phyloP scores from a whole-genome alignment of 2,888 invertebrate genomes.

The Acronicta leporina region DNA sequence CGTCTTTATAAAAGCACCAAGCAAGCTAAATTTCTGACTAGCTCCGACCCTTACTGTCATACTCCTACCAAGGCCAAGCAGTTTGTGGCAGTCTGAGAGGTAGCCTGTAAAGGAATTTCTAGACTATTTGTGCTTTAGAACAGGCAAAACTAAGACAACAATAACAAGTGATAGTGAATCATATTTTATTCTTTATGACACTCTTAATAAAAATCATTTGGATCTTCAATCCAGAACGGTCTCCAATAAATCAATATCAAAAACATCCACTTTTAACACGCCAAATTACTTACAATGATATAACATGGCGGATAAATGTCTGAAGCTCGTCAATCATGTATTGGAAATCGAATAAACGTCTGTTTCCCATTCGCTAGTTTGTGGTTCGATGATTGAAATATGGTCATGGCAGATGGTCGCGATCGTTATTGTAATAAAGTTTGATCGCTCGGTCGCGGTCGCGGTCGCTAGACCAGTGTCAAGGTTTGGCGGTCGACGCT shows the following conservation, averaged over 20 bases:
- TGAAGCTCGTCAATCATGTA: constrained; percentile 32
- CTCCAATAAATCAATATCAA: constrained; percentile 32
- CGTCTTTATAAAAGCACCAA: too few species aligned
- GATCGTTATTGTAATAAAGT: constrained; percentile 21
- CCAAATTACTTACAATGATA: constrained; percentile 13
- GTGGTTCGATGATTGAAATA: constrained; percentile 43
- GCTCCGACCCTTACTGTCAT: too few species aligned
- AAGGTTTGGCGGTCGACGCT: constrained; percentile 48
- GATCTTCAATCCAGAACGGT: constrained; percentile 2
- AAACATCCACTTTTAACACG: constrained; percentile 20
- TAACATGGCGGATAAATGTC: constrained; percentile 30
- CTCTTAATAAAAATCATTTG: too few species aligned
- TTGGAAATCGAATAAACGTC: constrained; percentile 27
- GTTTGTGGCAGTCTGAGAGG: too few species aligned
- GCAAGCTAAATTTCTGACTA: too few species aligned
- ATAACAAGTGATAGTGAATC: too few species aligned
- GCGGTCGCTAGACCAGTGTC: constrained; percentile 36
- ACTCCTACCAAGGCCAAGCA: too few species aligned
- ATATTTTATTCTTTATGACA: too few species aligned
- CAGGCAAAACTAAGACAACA: too few species aligned
- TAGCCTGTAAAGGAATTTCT: too few species aligned
- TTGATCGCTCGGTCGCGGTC: constrained; percentile 18
- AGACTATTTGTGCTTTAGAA: too few species aligned
- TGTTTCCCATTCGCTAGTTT: constrained; percentile 7
- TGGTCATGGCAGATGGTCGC: constrained; percentile 1